Evolutionary conservation across 2,888 invertebrate genomes (phyloP).

Genomic region (Teleiodes luculella): DNA sequence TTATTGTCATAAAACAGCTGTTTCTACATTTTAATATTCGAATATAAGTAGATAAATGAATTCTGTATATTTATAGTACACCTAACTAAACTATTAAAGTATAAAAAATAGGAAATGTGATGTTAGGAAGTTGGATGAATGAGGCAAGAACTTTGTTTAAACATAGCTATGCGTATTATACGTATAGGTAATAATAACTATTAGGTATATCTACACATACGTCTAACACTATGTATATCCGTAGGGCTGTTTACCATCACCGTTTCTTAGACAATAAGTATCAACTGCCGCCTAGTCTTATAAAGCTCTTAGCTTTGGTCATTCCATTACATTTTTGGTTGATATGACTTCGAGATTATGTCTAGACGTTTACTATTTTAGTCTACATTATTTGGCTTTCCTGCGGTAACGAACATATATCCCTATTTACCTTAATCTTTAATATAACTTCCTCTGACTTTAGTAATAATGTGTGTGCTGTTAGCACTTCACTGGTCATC

Average conservation of each 20-base stretch:
- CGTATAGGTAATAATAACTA: conserved; percentile 22
- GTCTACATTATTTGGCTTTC: conserved; percentile 61
- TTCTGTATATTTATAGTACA: conserved; percentile 42
- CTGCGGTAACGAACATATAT: conserved; percentile 36
- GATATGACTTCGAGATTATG: conserved; percentile 43
- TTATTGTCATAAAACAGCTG: conserved; percentile 47
- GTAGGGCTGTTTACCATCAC: conserved; percentile 22
- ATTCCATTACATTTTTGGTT: conserved; percentile 62
- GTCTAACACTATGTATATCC: background rate
- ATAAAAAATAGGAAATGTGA: conserved; percentile 48
- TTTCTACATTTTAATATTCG: conserved; percentile 19
- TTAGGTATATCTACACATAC: conserved; percentile 26
- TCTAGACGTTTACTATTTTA: conserved; percentile 40
- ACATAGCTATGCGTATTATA: conserved; percentile 38
- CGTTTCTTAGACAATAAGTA: conserved; percentile 28
- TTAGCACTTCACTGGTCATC: conserved; percentile 4
- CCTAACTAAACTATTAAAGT: conserved; percentile 43
- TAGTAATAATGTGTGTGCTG: background rate
- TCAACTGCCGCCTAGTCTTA: conserved; percentile 32
- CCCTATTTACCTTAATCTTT: conserved; percentile 1
- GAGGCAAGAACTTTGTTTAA: conserved; percentile 54
- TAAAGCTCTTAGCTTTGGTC: conserved; percentile 75
- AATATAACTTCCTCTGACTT: background rate
- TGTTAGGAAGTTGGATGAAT: conserved; percentile 50
- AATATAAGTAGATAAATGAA: conserved; percentile 8